Percentiles rank a stretch among this genome's conserved stretches.
These are phyloP conservation scores for Morphnarchus princeps DNA, from an alignment of 2,113 vertebrate genomes.

Conservation along the genomic window DNA sequence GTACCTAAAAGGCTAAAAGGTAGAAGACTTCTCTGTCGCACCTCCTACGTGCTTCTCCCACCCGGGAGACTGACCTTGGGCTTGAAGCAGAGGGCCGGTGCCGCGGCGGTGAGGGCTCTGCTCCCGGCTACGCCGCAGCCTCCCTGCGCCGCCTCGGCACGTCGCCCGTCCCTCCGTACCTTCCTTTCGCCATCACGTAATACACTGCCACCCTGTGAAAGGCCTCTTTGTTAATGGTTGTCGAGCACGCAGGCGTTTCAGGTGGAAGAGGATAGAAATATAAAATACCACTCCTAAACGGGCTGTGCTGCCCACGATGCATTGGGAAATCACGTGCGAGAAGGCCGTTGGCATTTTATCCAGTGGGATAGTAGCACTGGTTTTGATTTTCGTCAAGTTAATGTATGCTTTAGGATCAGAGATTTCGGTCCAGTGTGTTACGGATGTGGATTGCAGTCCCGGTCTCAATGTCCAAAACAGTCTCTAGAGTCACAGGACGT, in stretches of 20 bases:
- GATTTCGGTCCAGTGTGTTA: neutral
- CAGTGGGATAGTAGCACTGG: neutral
- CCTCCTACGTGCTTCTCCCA: neutral
- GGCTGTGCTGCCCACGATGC: neutral
- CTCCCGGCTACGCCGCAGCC: neutral
- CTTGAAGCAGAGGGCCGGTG: neutral
- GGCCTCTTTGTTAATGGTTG: neutral
- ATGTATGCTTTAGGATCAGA: neutral
- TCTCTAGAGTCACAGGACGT: neutral
- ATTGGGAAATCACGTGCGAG: neutral
- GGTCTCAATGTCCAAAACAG: neutral
- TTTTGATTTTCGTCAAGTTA: neutral
- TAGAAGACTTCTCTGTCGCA: neutral
- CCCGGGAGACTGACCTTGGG: neutral
- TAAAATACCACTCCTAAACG: neutral
- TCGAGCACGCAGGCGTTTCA: neutral
- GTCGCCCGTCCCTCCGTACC: neutral
- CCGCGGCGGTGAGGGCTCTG: neutral
- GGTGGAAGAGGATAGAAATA: neutral
- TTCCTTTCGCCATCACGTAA: neutral
- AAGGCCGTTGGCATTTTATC: neutral
- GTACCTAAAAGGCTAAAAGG: neutral
- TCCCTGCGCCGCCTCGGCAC: neutral
- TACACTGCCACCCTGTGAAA: neutral
- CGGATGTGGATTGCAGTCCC: neutral